Percentiles rank a stretch among this genome's conserved stretches.
These are phyloP conservation scores for Stegana nigrithorax DNA, from an alignment of 2,888 invertebrate genomes.

Conservation along the genomic window DNA sequence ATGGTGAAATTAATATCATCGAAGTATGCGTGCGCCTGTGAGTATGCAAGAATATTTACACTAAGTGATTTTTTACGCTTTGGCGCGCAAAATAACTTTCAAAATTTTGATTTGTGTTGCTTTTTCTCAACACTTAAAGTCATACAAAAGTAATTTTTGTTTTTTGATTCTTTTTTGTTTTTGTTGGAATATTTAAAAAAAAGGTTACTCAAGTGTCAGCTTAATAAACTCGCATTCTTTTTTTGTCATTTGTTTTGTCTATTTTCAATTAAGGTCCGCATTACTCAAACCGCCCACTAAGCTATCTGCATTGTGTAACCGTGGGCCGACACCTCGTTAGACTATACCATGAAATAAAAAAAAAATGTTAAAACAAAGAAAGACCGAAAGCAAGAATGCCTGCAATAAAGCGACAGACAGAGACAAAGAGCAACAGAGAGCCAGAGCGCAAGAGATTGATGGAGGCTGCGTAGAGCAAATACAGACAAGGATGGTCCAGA, in stretches of 20 bases:
- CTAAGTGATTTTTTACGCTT: neutral
- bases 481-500: neutral
- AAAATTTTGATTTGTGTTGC: neutral
- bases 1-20: constrained; percentile 8
- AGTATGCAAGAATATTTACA: neutral
- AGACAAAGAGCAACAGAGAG: neutral
- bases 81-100: neutral
- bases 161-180: no score
- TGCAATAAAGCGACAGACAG: neutral
- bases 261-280: no score
- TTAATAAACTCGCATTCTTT: neutral
- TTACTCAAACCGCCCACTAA: no score
- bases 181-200: no score
- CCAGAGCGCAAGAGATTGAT: neutral
- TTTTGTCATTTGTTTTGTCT: no score
- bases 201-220: constrained; percentile 4
- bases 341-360: no score
- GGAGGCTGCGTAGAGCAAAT: neutral
- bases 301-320: no score
- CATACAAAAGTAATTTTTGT: no score
- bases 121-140: no score
- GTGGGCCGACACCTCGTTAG: no score
- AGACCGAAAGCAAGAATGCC: neutral
- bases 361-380: no score
- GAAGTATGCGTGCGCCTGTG: neutral